Base-by-base conservation (phyloP, 1,140 invertebrate species). In the Heliconius nattereri region DNA sequence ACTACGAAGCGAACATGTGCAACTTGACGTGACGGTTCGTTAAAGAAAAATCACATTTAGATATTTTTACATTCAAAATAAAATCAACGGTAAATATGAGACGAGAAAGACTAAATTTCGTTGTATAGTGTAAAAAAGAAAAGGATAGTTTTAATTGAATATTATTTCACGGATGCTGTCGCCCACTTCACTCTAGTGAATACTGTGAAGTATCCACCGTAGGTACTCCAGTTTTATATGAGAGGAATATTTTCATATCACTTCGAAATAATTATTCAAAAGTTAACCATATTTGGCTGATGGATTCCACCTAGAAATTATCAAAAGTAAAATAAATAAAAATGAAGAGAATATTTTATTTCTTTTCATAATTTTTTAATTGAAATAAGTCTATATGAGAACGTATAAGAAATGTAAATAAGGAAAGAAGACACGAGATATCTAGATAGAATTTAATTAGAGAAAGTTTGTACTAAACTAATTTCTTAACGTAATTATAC, bases 181-280 rank as follows among this genome's bases (percentile, higher is more conserved):
- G 49, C 52, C 73, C 73, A 75, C 49, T 75, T 75, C 52, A 35
- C 49, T 60, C 52, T 57, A 60, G 73, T 75, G 73, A 54, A 75
- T 45, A 75, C 60, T 57, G 52, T 75, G 32, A 57, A 75, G 49
- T 45, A 37, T 52, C 52, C 20, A 45, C 52, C 13, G 73, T 35
- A 32, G 5, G 32, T 57, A 73, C 35, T 73, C 35, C 40, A 45
- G 73, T n/a, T 60, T 57, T 57, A 57, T 57, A 29, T 75, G 73
- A 37, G 60, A 66, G 60, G 60, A 29, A 66, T 66, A 45, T 23
- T 66, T 66, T 29, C 13, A 66, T 66, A 66, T 66, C 60, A 66
- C 60, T 66, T 66, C 60, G 60, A 66, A 29, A 66, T 29, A 66
- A 29, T 66, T 66, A 66, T 66, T 29, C 13, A 66, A 66, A 66